Conservation (phyloP, 2,113 vertebrate genomes). For the Chaetodon trifascialis region DNA sequence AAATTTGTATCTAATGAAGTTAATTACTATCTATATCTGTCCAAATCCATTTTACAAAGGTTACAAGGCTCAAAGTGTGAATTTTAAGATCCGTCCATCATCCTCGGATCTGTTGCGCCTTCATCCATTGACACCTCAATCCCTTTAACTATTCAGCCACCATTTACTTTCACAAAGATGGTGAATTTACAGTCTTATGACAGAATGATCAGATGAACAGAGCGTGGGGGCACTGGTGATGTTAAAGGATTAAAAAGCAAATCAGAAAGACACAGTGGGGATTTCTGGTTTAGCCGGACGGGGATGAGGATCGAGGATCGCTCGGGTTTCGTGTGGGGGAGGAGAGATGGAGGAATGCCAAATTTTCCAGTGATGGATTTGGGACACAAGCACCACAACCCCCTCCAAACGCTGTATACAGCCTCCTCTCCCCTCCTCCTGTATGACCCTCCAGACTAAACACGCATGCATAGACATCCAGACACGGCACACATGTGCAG, state of each 20-base stretch:
- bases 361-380: conserved; percentile 62
- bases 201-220: conserved; percentile 2
- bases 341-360: conserved; percentile 55
- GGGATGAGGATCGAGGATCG: conserved; percentile 15
- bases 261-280: not conserved
- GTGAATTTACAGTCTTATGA: not conserved
- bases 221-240: not conserved
- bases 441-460: conserved; percentile 44
- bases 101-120: not conserved
- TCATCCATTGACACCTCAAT: not conserved
- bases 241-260: conserved; percentile 22
- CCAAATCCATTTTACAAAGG: too few relatives aligned
- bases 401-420: conserved; percentile 23
- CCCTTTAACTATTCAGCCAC: not conserved
- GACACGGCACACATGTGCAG: conserved; percentile 29
- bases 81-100: not conserved
- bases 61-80: not conserved
- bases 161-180: not conserved
- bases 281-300: conserved; percentile 9
- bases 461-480: conserved; percentile 23
- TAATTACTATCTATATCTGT: not conserved
- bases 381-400: conserved; percentile 53
- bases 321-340: conserved; percentile 35
- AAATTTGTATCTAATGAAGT: conserved; percentile 9
- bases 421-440: conserved; percentile 1